These are phyloP conservation scores for Protobothrops mucrosquamatus DNA, from an alignment of 2,113 vertebrate genomes.

Conservation along the genomic window DNA sequence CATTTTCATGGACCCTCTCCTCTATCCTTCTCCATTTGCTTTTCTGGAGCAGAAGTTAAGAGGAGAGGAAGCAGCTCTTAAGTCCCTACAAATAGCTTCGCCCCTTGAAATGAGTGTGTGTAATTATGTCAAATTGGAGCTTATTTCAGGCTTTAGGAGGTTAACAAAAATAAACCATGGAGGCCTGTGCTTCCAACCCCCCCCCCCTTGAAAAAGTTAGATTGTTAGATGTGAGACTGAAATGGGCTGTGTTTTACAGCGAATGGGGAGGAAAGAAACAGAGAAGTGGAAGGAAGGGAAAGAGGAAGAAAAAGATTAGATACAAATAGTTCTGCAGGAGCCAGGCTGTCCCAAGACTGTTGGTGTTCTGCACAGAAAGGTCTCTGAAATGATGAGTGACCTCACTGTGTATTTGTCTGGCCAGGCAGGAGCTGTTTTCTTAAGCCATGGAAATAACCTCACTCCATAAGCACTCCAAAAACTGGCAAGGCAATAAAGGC, in stretches of 20 bases:
- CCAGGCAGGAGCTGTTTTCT: constrained; percentile 65
- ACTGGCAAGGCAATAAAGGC: constrained; percentile 60
- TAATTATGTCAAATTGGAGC: constrained; percentile 73
- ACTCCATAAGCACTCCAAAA: constrained; percentile 58
- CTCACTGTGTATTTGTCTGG: constrained; percentile 72
- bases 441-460: constrained; percentile 68
- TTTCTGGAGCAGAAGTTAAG: not conserved
- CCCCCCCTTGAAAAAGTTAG: constrained; percentile 32
- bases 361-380: constrained; percentile 59
- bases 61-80: constrained; percentile 40
- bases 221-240: constrained; percentile 49
- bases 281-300: constrained; percentile 64
- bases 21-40: not conserved
- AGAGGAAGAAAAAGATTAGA: constrained; percentile 68
- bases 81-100: constrained; percentile 68
- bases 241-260: constrained; percentile 38
- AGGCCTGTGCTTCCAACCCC: constrained; percentile 23
- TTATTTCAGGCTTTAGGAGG: constrained; percentile 70
- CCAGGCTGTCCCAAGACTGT: constrained; percentile 68
- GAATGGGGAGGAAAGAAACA: constrained; percentile 60
- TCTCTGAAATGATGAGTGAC: constrained; percentile 70
- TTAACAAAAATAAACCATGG: constrained; percentile 43
- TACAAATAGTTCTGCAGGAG: constrained; percentile 75
- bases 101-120: constrained; percentile 53
- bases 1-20: not conserved